A percentile compares a stretch with the other conserved stretches of the same genome.
phyloP scores from a whole-genome alignment of 2,113 vertebrate genomes.

The Oxyura jamaicensis region DNA sequence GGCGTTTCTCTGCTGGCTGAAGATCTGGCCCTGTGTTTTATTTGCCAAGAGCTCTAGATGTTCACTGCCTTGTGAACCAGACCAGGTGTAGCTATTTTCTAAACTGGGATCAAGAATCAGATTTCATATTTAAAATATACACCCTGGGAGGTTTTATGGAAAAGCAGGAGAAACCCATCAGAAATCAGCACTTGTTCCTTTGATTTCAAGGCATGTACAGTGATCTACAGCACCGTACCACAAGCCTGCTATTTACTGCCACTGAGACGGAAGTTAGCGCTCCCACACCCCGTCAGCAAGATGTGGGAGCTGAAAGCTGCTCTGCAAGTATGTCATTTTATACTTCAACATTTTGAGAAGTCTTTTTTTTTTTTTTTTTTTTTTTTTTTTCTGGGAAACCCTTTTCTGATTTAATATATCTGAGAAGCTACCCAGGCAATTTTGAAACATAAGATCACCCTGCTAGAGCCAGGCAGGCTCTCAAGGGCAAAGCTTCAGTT shows the following conservation, averaged over 20 bases:
- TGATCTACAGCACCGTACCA: background rate
- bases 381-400: background rate
- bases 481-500: slow-evolving; percentile 23
- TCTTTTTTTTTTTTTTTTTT: fast-evolving
- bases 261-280: slow-evolving; percentile 28
- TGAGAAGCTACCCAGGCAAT: background rate
- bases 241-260: slow-evolving; percentile 40
- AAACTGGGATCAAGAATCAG: background rate
- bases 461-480: background rate
- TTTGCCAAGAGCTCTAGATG: background rate
- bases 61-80: background rate
- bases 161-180: background rate
- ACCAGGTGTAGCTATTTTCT: background rate
- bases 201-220: background rate
- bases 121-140: slow-evolving; percentile 5
- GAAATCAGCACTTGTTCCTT: slow-evolving; percentile 20
- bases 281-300: slow-evolving; percentile 38
- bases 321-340: slow-evolving; percentile 40
- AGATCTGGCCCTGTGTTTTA: background rate
- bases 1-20: background rate
- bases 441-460: background rate
- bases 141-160: background rate
- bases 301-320: slow-evolving; percentile 52
- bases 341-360: background rate
- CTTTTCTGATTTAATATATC: slow-evolving; percentile 25